phyloP scores from a whole-genome alignment of 2,113 vertebrate species.

The Dipodomys spectabilis region DNA sequence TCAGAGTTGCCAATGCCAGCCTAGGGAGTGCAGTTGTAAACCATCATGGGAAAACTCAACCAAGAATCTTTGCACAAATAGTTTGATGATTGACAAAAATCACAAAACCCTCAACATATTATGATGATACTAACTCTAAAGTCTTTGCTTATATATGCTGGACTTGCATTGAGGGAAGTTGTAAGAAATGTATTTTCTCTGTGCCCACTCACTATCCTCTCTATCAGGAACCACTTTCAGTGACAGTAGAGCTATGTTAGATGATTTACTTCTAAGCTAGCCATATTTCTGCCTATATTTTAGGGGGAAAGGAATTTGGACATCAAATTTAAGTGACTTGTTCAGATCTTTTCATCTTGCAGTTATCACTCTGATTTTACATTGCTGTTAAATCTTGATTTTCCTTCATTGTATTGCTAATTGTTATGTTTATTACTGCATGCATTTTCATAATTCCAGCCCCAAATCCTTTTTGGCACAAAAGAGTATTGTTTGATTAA shows the following conservation, averaged over 20 bases:
- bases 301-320: neutral
- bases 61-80: neutral
- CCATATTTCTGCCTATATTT: neutral
- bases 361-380: neutral
- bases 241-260: slow-evolving; percentile 6
- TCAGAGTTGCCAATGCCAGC: neutral
- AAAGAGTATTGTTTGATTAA: neutral
- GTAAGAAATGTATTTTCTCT: slow-evolving; percentile 9
- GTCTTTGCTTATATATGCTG: neutral
- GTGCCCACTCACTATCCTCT: neutral
- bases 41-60: neutral
- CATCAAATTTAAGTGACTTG: slow-evolving; percentile 34
- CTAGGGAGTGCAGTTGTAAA: neutral
- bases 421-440: neutral
- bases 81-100: slow-evolving; percentile 13
- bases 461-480: neutral
- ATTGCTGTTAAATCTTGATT: neutral
- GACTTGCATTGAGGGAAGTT: neutral
- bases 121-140: neutral
- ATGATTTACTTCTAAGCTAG: neutral
- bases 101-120: neutral
- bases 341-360: neutral
- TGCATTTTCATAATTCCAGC: neutral
- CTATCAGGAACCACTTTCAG: neutral
- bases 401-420: slow-evolving; percentile 2